Percentiles rank a stretch among this genome's conserved stretches.
phyloP scores from a whole-genome alignment of 1,140 invertebrate genomes.

The Lepidotrigona ventralis region DNA sequence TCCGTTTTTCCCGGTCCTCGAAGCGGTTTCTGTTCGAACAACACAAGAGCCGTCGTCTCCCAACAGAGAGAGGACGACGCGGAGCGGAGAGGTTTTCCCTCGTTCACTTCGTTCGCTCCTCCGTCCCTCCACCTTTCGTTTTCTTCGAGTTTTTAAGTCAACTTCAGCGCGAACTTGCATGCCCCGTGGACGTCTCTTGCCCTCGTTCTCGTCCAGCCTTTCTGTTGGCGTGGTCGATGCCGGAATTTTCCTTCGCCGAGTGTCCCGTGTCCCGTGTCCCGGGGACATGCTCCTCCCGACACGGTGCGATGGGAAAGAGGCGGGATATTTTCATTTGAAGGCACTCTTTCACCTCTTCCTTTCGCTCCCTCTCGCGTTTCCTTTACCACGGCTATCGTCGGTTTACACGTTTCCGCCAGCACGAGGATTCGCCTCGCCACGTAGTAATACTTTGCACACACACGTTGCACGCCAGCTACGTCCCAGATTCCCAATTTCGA shows the following conservation, averaged over 20 bases:
- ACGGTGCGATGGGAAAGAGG: neutral
- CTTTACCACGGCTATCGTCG: constrained; percentile 23
- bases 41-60: constrained; percentile 26
- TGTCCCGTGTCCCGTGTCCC: constrained; percentile 15
- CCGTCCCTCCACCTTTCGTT: constrained; percentile 5
- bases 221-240: neutral
- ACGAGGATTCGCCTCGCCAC: constrained; percentile 54
- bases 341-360: neutral
- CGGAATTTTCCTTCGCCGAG: constrained; percentile 32
- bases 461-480: constrained; percentile 6
- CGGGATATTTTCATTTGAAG: constrained; percentile 57
- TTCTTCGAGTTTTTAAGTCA: constrained; percentile 58
- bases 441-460: constrained; percentile 56
- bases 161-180: constrained; percentile 53
- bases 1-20: constrained; percentile 8
- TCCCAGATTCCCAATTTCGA: neutral
- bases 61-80: neutral
- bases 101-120: neutral
- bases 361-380: neutral
- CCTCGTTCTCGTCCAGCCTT: constrained; percentile 17
- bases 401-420: constrained; percentile 33
- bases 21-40: constrained; percentile 39
- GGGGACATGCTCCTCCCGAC: constrained; percentile 17
- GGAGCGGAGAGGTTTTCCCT: neutral
- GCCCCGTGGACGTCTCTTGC: constrained; percentile 37